Evolutionary conservation across 2,113 vertebrate genomes (phyloP), one percentile per base, ranked within the genome.

Genomic region (Toxotes chatareus): DNA sequence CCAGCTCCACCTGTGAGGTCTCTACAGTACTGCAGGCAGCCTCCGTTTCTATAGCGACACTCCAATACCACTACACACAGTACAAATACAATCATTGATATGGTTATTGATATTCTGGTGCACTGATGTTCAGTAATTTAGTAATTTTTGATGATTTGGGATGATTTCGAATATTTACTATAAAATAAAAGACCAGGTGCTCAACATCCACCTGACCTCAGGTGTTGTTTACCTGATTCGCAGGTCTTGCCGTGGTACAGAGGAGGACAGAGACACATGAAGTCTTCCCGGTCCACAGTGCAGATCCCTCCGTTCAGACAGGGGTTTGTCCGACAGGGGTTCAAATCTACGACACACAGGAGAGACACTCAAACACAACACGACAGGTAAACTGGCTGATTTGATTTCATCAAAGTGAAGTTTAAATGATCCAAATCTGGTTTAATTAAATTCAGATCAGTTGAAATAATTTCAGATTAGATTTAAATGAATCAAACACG

Each of bases 11-110:
- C 80, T 44, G 4, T 9, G 93, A 93, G 70, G 79, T 92, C 87
- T 34, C 19, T 82, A 80, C 96, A 97, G 90, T 94, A 95, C 87
- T 96, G 96, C 90, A 87, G 71, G 82, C 96, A 96, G 17, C 92
- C 93, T 0, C 96, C 96, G 0, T 96, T 96, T 88, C 86, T 93
- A 42, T 95, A 94, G 82, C 85, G 85, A 90, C 96, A 96, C n/a
- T 94, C 89, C 5, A 19, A 7, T 34, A 88, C 60, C 67, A 10
- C 90, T 92, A 4, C 42, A 59, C 47, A 76, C 0, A 62, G n/a
- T 0, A 76, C 31, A 69, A 10, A 66, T 12, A 53, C 36, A 49
- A 36, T 5, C 13, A 32, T 19, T 17, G 13, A 49, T 17, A 51
- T 19, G n/a, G 23, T 46, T 44, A 31, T n/a, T n/a, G 34, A n/a